A percentile compares a stretch with the other conserved stretches of the same genome.
phyloP scores from a whole-genome alignment of 2,113 vertebrate genomes.

The Tragelaphus scriptus region DNA sequence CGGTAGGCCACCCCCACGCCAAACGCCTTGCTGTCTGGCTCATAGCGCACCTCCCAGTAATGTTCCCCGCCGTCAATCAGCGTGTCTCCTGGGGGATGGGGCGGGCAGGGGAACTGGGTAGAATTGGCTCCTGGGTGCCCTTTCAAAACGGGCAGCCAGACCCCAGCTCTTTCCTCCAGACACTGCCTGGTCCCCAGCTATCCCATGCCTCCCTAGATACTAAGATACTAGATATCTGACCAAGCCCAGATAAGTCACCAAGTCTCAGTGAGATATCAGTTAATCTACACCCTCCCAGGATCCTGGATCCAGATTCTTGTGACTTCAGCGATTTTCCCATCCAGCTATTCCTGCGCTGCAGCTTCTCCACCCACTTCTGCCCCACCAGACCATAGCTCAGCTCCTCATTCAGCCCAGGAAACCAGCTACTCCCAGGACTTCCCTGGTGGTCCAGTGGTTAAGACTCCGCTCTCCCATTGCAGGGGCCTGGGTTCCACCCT shows the following conservation, averaged over 20 bases:
- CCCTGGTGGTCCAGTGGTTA: neutral
- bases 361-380: neutral
- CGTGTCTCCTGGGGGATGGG: constrained; percentile 82
- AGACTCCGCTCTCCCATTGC: neutral
- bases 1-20: constrained; percentile 90
- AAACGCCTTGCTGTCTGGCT: constrained; percentile 95
- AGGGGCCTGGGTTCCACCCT: neutral
- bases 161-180: neutral
- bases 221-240: neutral
- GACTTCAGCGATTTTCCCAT: neutral
- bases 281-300: neutral
- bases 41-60: constrained; percentile 95
- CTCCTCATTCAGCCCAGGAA: no score
- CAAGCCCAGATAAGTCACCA: neutral
- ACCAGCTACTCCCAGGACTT: neutral
- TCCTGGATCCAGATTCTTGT: neutral
- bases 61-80: constrained; percentile 91
- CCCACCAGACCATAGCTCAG: neutral
- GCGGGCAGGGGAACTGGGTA: neutral
- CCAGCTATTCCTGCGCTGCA: neutral
- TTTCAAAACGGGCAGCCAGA: neutral
- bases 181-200: accelerated
- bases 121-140: neutral
- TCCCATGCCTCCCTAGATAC: neutral
- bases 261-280: neutral